Evolutionary conservation across 92 coral and sea anemone species (phyloP).

Genomic region (Paragorgia papillata): DNA sequence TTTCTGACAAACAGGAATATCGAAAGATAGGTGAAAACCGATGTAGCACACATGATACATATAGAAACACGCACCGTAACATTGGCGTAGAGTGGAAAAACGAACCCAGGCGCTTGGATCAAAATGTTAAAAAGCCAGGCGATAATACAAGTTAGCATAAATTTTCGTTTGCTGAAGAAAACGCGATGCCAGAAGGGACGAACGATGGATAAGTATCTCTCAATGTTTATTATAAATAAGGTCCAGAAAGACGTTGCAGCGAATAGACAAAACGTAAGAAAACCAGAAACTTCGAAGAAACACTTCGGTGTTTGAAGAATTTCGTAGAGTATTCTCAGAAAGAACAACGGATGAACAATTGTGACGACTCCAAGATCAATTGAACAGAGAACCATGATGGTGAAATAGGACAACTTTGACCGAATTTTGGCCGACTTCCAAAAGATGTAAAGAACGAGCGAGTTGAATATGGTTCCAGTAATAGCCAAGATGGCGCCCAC

Average conservation of each 20-base stretch:
- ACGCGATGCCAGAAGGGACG: conserved; percentile 10
- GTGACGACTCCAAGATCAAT: not conserved
- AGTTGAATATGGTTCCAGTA: conserved; percentile 1
- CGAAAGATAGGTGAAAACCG: not conserved
- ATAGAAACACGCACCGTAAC: not conserved
- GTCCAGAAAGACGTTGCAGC: not conserved
- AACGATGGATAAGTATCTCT: conserved; percentile 21
- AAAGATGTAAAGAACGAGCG: conserved; percentile 13
- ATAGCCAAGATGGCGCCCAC: conserved; percentile 1
- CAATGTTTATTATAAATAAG: conserved; percentile 15
- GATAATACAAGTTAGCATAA: not conserved
- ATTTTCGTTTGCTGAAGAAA: not conserved
- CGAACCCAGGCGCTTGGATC: too few relatives aligned
- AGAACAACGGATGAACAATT: not conserved
- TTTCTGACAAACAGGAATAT: not conserved
- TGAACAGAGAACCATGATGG: conserved; percentile 21
- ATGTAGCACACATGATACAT: not conserved
- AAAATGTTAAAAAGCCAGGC: not conserved
- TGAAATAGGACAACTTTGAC: conserved; percentile 4
- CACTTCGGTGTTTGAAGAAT: not conserved
- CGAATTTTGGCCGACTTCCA: conserved; percentile 15
- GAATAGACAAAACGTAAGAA: not conserved
- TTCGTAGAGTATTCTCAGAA: not conserved
- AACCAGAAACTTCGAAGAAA: not conserved
- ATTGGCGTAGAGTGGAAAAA: not conserved